Percentiles rank a stretch among this genome's conserved stretches.
These are phyloP conservation scores for Hafferia zeledoni DNA, from an alignment of 2,797 vertebrate species.

Conservation along the genomic window DNA sequence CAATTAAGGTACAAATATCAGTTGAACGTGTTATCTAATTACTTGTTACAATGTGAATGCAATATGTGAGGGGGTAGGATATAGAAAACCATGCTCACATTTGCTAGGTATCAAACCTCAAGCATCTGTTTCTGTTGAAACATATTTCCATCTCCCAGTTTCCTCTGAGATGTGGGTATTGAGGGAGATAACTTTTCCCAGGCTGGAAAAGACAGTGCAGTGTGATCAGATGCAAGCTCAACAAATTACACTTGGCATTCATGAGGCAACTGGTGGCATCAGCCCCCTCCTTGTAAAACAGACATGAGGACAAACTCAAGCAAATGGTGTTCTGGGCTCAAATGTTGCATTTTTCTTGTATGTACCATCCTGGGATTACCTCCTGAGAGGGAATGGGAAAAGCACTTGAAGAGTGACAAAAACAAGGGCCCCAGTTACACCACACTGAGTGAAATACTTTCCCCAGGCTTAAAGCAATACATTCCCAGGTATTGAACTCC, in stretches of 20 bases:
- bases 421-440: neutral
- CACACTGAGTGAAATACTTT: neutral
- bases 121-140: neutral
- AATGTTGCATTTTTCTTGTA: neutral
- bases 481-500: neutral
- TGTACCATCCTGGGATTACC: neutral
- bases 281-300: neutral
- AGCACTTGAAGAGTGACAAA: neutral
- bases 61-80: neutral
- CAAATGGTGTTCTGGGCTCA: neutral
- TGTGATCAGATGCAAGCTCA: neutral
- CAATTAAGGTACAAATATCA: neutral
- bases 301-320: neutral
- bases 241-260: neutral
- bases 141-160: neutral
- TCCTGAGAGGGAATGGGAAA: neutral
- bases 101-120: neutral
- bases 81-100: neutral
- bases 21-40: neutral
- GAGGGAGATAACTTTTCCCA: neutral
- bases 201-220: neutral
- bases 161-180: neutral
- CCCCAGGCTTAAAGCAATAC: neutral
- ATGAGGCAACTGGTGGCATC: neutral
- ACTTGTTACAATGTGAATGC: neutral